Evolutionary conservation across 2,888 invertebrate species (phyloP), one percentile per base, ranked within the genome.

Genomic region (Spilosoma lubricipeda): DNA sequence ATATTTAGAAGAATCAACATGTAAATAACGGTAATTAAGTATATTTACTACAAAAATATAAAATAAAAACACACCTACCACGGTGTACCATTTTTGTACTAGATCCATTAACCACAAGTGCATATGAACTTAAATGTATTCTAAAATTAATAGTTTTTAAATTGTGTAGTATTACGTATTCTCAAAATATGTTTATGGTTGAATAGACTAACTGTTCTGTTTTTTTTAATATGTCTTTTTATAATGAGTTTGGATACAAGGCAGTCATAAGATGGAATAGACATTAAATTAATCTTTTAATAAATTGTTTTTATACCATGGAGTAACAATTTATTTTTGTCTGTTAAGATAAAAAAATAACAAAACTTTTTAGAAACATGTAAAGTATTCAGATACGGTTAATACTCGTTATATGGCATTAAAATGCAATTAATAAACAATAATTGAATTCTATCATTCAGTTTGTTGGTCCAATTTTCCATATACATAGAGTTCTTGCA

Each of bases 1-100:
- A 95, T 95, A 95, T 95, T 95, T 94, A 94, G 95, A 94, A 94
- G 95, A 92, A 93, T 92, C 93, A 91, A 90, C 92, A 91, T 95
- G 95, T 95, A 95, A 94, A 94, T 95, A 95, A 93, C 88, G 86
- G 84, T 91, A 91, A 90, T 87, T 90, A 92, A 92, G 90, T 89
- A 84, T 89, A 84, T 89, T 90, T 89, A 92, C 85, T 86, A 78
- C 70, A 78, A 77, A 78, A 77, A 71, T 73, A 77, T 69, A 87
- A 85, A 82, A 77, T 23, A 88, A 84, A 87, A 82, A 87, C 82
- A 82, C 91, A 90, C 91, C 91, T 86, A 88, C 81, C 82, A 74
- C 69, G 92, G 93, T 91, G 91, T 86, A 88, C 90, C 91, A 89
- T 93, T 93, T 93, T 73, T 93, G 87, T 92, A 92, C 90, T 83